Evolutionary conservation across 2,888 invertebrate genomes (phyloP).

Genomic region (Lithodes maja): DNA sequence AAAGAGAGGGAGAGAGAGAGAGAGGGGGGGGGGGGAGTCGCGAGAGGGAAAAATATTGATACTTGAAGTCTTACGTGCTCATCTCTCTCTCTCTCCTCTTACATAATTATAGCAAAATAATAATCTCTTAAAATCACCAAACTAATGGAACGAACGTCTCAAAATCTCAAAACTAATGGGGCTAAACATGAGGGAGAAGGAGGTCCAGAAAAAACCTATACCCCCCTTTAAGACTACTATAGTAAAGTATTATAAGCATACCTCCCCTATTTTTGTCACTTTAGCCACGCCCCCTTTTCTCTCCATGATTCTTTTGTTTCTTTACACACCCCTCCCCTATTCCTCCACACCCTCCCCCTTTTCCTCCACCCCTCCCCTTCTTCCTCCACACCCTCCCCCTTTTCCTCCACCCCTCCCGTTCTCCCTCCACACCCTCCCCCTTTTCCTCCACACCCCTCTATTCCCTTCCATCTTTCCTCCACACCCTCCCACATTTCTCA

Average conservation of each 20-base stretch:
- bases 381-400: no score
- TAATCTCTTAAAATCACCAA: not conserved
- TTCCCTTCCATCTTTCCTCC: not conserved
- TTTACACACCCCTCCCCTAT: not conserved
- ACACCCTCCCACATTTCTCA: no score
- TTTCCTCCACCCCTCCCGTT: no score
- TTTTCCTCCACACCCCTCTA: not conserved
- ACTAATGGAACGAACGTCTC: no score
- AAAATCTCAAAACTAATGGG: no score
- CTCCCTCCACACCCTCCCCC: not conserved
- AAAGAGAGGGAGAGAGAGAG: no score
- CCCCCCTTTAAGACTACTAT: not conserved
- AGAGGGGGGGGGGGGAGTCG: no score
- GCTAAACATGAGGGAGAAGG: no score
- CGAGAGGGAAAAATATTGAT: no score
- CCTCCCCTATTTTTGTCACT: not conserved
- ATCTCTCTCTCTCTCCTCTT: constrained; percentile 15
- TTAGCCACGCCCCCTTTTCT: not conserved
- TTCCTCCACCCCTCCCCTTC: not conserved
- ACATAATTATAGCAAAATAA: no score
- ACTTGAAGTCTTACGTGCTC: not conserved
- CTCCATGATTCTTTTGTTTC: not conserved
- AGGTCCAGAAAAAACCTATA: not conserved
- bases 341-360: not conserved
- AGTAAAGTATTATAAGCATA: no score